Percentiles rank a stretch among this genome's conserved stretches.
phyloP scores from a whole-genome alignment of 2,888 invertebrate genomes.

The Apocheima hispidaria region DNA sequence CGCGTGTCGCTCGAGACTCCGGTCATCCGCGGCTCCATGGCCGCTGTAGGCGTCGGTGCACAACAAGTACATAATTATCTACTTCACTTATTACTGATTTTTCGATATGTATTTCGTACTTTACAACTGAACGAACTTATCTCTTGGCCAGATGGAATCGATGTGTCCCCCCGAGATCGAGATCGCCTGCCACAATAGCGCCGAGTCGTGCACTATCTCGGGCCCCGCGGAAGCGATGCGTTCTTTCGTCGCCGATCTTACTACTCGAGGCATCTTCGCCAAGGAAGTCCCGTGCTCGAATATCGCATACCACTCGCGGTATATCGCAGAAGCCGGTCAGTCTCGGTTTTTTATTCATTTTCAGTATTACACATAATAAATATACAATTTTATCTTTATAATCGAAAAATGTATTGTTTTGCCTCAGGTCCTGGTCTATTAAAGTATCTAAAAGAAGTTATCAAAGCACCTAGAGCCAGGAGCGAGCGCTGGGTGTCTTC shows the following conservation, averaged over 20 bases:
- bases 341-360: neutral
- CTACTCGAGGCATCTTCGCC: slow-evolving; percentile 51
- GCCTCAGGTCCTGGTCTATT: slow-evolving; percentile 2
- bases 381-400: neutral
- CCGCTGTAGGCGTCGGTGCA: slow-evolving; percentile 89
- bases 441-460: slow-evolving; percentile 77
- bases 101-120: neutral
- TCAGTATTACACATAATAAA: neutral
- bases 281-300: slow-evolving; percentile 86
- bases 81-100: neutral
- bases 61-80: slow-evolving; percentile 49
- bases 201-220: slow-evolving; percentile 90
- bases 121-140: neutral
- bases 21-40: slow-evolving; percentile 91
- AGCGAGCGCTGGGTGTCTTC: slow-evolving; percentile 92
- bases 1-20: slow-evolving; percentile 87
- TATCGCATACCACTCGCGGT: slow-evolving; percentile 94
- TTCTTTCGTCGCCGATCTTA: slow-evolving; percentile 80
- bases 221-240: slow-evolving; percentile 88
- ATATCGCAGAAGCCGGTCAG: slow-evolving; percentile 87
- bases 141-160: slow-evolving; percentile 39
- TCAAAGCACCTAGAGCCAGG: slow-evolving; percentile 86
- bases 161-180: slow-evolving; percentile 75
- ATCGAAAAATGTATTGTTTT: neutral
- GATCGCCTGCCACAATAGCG: slow-evolving; percentile 91